Evolutionary conservation across 1,140 invertebrate genomes (phyloP), one percentile per base, ranked within the genome.

Genomic region (Papilio polyxenes): DNA sequence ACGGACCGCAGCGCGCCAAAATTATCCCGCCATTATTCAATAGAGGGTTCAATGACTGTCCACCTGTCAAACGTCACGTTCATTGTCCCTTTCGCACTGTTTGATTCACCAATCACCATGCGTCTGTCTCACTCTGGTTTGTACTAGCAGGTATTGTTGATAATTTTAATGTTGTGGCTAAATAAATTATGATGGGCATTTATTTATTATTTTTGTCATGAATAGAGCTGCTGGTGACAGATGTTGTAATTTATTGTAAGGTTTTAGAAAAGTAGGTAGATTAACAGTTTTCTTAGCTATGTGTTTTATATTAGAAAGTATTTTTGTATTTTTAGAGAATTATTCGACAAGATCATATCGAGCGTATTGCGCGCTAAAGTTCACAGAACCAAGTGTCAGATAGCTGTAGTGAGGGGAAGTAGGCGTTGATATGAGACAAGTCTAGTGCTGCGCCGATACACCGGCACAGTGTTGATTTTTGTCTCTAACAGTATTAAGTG

Each of bases 11-110:
- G 75, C 48, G 75, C 75, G 77, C 77, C 77, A 79, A 79, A 79
- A 79, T 79, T 79, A 65, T 79, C 59, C 77, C 77, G 77, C 77
- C 77, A 79, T 79, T 79, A 79, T 79, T 79, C 77, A 79, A 79
- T 65, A 79, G 37, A 51, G 75, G 56, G 77, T 79, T 79, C 77
- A 79, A 79, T 48, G 77, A 79, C 77, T 79, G 77, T 56, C 77
- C 77, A 79, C 77, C 77, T 79, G 77, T 79, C 77, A 79, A 62
- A 65, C 31, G 7, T 31, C 53, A n/a, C 56, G 17, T 65, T 20
- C 17, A 13, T 15, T 48, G 37, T 79, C 37, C 56, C 56, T 62
- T n/a, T 44, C 77, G 31, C 49, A 49, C 75, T 31, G 20, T 11
- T 65, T 37, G 17, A 56, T n/a, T 44, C 8, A 31, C 6, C 4